phyloP scores from a whole-genome alignment of 2,888 invertebrate genomes.

The Acheta domesticus region DNA sequence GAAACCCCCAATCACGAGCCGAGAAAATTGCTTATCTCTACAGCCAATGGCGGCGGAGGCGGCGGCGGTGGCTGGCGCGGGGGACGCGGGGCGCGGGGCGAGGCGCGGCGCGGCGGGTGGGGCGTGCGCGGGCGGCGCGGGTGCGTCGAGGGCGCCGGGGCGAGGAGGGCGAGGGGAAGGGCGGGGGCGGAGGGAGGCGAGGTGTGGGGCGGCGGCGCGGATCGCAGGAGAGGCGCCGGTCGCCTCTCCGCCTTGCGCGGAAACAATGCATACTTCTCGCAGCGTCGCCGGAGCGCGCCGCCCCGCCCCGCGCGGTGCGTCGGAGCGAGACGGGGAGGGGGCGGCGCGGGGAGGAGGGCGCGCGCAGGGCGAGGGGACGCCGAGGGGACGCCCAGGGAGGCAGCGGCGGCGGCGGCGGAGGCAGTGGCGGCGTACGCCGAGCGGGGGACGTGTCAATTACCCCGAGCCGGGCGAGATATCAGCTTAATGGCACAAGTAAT shows the following conservation, averaged over 20 bases:
- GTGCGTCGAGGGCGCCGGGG: background rate
- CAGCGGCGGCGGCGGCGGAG: constrained; percentile 23
- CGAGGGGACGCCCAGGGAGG: background rate
- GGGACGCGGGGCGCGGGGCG: constrained; percentile 39
- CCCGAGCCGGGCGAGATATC: constrained; percentile 42
- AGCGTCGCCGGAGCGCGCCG: constrained; percentile 18
- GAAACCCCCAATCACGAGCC: constrained; percentile 65
- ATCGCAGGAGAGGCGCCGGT: background rate
- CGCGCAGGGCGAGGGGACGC: constrained; percentile 24
- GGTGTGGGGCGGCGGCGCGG: constrained; percentile 12
- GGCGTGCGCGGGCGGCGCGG: background rate
- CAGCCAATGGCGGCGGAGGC: constrained; percentile 42
- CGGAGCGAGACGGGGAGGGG: constrained; percentile 22
- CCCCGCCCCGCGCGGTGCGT: background rate
- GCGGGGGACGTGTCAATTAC: constrained; percentile 45
- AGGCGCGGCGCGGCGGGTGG: background rate
- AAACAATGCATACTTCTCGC: constrained; percentile 34
- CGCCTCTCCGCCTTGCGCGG: constrained; percentile 28
- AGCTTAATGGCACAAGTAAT: constrained; percentile 45
- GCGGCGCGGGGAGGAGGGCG: constrained; percentile 22
- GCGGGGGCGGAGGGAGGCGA: constrained; percentile 21
- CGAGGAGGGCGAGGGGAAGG: constrained; percentile 23
- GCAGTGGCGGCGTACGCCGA: constrained; percentile 26
- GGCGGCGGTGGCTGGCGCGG: constrained; percentile 39
- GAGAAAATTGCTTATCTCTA: constrained; percentile 64